Evolutionary conservation across 2,797 vertebrate species (phyloP).

Genomic region (Vespertilio murinus): DNA sequence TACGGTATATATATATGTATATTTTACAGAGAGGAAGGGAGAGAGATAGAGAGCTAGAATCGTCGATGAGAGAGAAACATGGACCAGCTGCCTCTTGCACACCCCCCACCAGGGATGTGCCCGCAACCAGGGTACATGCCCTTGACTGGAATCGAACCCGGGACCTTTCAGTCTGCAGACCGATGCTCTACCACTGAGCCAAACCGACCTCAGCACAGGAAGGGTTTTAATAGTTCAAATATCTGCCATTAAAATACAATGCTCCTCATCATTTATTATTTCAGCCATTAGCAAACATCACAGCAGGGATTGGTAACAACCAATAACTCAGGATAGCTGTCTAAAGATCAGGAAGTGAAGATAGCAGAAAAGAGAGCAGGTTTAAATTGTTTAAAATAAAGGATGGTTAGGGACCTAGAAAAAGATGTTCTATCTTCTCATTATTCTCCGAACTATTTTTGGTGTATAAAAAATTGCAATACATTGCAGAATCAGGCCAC

Average conservation of each 20-base stretch:
- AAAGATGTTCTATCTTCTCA: neutral
- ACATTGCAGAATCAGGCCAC: neutral
- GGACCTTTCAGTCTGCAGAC: no score
- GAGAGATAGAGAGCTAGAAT: no score
- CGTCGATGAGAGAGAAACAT: no score
- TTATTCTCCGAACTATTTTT: neutral
- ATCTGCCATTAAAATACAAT: neutral
- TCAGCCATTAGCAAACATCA: neutral
- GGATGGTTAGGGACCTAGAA: neutral
- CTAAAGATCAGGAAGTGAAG: neutral
- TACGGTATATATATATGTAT: no score
- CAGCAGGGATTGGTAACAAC: neutral
- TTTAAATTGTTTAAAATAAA: conserved; percentile 17
- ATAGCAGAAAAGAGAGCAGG: neutral
- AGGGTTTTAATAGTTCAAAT: conserved; percentile 35
- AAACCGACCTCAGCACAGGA: no score
- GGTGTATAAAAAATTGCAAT: neutral
- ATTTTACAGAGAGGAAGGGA: no score
- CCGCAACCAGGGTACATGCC: no score
- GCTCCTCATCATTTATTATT: neutral
- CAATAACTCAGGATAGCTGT: neutral
- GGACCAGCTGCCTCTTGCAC: no score
- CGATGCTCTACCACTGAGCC: no score
- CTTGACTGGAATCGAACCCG: no score
- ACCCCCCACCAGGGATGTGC: no score